These are phyloP conservation scores for Cantharis nigra DNA, from an alignment of 2,888 invertebrate genomes.

Conservation along the genomic window DNA sequence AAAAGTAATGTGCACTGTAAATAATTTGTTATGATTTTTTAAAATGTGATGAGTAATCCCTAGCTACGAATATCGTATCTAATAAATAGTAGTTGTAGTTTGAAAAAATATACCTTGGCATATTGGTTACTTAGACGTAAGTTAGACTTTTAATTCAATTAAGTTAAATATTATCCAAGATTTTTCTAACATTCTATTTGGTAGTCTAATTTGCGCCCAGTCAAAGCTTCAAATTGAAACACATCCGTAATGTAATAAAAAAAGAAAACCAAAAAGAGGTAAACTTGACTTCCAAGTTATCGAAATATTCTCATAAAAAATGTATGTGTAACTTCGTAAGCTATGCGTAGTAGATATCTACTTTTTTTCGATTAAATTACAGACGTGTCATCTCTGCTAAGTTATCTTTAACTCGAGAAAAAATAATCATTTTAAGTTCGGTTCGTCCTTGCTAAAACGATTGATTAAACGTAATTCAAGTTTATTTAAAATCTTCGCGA, in stretches of 20 bases:
- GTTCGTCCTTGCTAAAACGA: not conserved
- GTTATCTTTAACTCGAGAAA: not conserved
- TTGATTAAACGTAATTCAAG: not conserved
- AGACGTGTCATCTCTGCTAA: not conserved
- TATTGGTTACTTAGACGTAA: not conserved
- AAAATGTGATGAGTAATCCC: not conserved
- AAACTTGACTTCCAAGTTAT: no score
- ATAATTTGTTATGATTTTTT: not conserved
- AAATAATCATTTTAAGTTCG: not conserved
- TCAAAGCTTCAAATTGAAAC: not conserved
- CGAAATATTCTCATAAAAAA: no score
- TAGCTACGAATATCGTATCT: not conserved
- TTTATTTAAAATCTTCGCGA: not conserved
- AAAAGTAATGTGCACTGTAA: constrained; percentile 12
- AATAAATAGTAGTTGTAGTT: not conserved
- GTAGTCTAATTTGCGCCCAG: not conserved
- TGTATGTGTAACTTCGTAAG: not conserved
- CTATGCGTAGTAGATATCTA: not conserved
- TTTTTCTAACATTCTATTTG: not conserved
- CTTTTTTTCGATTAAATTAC: not conserved
- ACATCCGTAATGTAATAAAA: not conserved
- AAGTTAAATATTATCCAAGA: not conserved
- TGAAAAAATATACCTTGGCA: not conserved
- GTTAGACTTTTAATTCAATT: not conserved
- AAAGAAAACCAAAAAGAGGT: not conserved